A percentile compares a stretch with the other conserved stretches of the same genome.
Evolutionary conservation across 2,113 vertebrate genomes (phyloP).

Genomic region (Loxodonta africana): DNA sequence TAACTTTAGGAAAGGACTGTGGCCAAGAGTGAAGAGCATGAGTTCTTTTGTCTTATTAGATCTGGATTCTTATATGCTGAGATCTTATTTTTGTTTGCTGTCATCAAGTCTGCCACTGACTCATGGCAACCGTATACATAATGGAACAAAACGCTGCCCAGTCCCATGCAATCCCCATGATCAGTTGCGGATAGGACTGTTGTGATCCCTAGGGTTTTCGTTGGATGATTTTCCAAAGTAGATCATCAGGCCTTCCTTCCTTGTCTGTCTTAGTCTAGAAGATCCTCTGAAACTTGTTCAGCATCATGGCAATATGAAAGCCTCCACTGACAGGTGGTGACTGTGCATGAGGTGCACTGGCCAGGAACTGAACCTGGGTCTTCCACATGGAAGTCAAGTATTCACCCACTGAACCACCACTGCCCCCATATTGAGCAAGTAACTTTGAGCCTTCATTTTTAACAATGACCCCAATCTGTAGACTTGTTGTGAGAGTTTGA

Average conservation of each 20-base stretch:
- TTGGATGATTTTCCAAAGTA: neutral
- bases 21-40: neutral
- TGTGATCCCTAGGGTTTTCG: neutral
- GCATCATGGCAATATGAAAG: neutral
- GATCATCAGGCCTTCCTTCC: too few species aligned
- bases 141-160: neutral
- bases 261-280: neutral
- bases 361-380: neutral
- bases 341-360: neutral
- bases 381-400: neutral
- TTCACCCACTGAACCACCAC: neutral
- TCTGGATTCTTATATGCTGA: constrained; percentile 14
- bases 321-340: too few species aligned
- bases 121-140: neutral
- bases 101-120: neutral
- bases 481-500: constrained; percentile 35
- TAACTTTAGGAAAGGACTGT: constrained; percentile 29
- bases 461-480: neutral
- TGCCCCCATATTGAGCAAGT: neutral
- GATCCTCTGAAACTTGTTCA: neutral
- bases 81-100: neutral
- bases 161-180: neutral
- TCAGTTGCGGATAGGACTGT: neutral
- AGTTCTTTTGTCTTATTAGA: constrained; percentile 1
- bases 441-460: neutral